Evolutionary conservation across 2,113 vertebrate species (phyloP), one percentile per base, ranked within the genome.

Genomic region (Tragelaphus strepsiceros): DNA sequence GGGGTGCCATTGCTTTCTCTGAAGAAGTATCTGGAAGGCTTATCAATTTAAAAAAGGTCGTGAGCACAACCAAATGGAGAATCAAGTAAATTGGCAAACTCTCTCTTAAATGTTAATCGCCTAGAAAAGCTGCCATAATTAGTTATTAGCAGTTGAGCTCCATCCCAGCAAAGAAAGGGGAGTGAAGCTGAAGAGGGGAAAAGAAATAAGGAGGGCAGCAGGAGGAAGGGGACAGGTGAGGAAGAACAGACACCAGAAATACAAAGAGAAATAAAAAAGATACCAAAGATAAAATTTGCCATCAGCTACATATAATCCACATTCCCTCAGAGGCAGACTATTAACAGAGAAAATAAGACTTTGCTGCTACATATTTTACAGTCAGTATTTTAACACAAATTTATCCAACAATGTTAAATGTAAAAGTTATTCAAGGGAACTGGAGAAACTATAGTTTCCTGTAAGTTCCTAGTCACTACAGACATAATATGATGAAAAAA

Each of bases 51-150:
- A 94, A 97, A 96, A 81, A n/a, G 51, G 61, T 84, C 77, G 39
- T 4, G 43, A 97, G 64, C 80, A 88, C 53, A 96, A 86, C 67
- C 87, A 96, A 94, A 2, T 83, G 22, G 87, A 88, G 80, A 62
- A 51, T 91, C 81, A 85, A 91, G 21, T 61, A 95, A 97, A 93
- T 28, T 16, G 77, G 19, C 32, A 87, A 97, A 84, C 28, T 26
- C 26, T 43, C n/a, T 67, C 19, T 77, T 81, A 89, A 94, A 98
- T 89, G 30, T 74, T 96, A 92, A 97, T 96, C 32, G 81, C 59
- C 83, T 89, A 7, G 26, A 90, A 54, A 67, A 35, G 11, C 43
- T 91, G 32, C 14, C 49, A 89, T 88, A 67, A 71, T 78, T 89
- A 61, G 46, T 92, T 67, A 86, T 92, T 67, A 86, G 78, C 62